A percentile compares a stretch with the other conserved stretches of the same genome.
These are phyloP conservation scores for Drosophila ogumai DNA, from an alignment of 1,140 invertebrate genomes.

Conservation along the genomic window DNA sequence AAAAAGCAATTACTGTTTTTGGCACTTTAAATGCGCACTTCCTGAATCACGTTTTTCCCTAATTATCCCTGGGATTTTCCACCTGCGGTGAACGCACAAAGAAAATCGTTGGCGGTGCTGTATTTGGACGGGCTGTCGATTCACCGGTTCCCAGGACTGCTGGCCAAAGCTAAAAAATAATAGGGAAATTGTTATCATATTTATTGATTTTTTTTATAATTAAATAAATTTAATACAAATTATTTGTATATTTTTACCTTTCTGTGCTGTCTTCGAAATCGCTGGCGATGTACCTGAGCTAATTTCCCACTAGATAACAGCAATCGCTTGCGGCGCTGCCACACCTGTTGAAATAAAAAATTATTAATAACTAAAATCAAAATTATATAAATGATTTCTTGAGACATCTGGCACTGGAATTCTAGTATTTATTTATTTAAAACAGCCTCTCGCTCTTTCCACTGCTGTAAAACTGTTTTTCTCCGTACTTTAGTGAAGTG, in stretches of 20 bases:
- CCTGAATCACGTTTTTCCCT: constrained; percentile 4
- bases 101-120: constrained; percentile 63
- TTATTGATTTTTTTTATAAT: no score
- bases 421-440: no score
- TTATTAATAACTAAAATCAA: background rate
- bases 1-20: constrained; percentile 34
- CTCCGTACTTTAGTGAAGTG: background rate
- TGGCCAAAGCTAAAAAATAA: constrained; percentile 44
- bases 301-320: constrained; percentile 53
- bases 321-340: constrained; percentile 56
- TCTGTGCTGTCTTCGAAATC: constrained; percentile 50
- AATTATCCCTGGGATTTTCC: background rate
- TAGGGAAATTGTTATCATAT: no score
- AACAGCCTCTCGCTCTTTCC: no score
- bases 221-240: background rate
- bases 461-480: background rate
- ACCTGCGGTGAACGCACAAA: constrained; percentile 19
- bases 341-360: constrained; percentile 22
- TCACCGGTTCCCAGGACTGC: constrained; percentile 1
- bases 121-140: constrained; percentile 33
- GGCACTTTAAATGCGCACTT: constrained; percentile 48
- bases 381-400: no score
- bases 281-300: constrained; percentile 60
- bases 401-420: no score
- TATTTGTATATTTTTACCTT: constrained; percentile 28